A percentile compares a stretch with the other conserved stretches of the same genome.
Conservation (phyloP, 2,888 invertebrate genomes). For the Carterocephalus palaemon region DNA sequence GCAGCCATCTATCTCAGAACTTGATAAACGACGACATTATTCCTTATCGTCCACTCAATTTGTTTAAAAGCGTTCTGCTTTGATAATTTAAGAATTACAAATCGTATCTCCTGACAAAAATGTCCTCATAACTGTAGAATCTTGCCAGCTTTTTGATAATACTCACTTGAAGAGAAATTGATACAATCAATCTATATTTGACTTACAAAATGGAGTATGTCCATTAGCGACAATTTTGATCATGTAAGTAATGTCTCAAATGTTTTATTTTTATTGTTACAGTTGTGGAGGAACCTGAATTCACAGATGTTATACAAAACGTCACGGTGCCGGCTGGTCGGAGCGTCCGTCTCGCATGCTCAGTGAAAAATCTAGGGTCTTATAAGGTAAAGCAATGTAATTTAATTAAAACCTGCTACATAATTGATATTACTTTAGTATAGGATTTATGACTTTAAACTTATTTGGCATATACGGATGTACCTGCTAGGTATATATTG, state of each 20-base stretch:
- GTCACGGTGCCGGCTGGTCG: conserved; percentile 94
- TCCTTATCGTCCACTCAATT: conserved; percentile 79
- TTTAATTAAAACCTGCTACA: not conserved
- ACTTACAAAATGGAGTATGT: conserved; percentile 36
- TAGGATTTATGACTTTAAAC: not conserved
- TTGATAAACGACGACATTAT: conserved; percentile 79
- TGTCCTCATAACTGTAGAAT: conserved; percentile 66
- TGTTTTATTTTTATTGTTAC: conserved; percentile 64
- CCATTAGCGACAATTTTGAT: conserved; percentile 3
- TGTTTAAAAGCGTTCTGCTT: conserved; percentile 79
- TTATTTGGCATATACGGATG: too few species aligned
- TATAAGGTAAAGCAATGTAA: conserved; percentile 93
- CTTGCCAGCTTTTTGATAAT: conserved; percentile 54
- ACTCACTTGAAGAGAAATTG: conserved; percentile 43
- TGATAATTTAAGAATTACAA: conserved; percentile 79
- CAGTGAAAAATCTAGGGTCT: conserved; percentile 93
- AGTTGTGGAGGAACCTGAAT: conserved; percentile 92
- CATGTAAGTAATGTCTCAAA: not conserved
- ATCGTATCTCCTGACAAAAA: conserved; percentile 75
- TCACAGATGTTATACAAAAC: conserved; percentile 93
- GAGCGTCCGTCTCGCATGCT: conserved; percentile 92
- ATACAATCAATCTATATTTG: conserved; percentile 55
- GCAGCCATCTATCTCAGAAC: conserved; percentile 74
- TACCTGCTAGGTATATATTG: too few species aligned
- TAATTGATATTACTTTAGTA: not conserved